Conservation (phyloP, 2,888 invertebrate species). For the Agonopterix alstromeriana region DNA sequence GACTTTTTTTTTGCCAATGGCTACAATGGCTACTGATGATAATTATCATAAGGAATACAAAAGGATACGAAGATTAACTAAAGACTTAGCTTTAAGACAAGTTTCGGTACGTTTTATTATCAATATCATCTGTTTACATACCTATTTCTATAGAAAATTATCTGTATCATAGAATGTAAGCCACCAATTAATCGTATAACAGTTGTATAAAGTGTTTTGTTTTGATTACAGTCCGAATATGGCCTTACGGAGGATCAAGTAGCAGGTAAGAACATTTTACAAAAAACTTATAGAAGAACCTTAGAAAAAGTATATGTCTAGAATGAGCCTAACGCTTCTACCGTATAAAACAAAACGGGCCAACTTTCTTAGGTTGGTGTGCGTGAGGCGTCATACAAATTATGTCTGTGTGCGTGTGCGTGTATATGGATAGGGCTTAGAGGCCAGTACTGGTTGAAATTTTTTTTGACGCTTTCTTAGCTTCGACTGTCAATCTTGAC, state of each 20-base stretch:
- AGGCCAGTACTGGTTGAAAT: too few relatives aligned
- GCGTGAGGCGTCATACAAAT: too few relatives aligned
- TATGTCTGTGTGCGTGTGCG: too few relatives aligned
- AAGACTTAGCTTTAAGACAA: conserved; percentile 80
- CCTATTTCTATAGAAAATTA: not conserved
- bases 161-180: not conserved
- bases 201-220: conserved; percentile 9
- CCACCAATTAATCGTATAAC: not conserved
- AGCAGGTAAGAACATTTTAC: conserved; percentile 77
- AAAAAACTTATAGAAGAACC: not conserved
- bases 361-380: too few relatives aligned
- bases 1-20: not conserved
- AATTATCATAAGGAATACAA: conserved; percentile 82
- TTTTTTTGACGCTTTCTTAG: too few relatives aligned
- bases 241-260: conserved; percentile 93
- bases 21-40: conserved; percentile 40
- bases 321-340: too few relatives aligned
- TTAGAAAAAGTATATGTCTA: too few relatives aligned
- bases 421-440: too few relatives aligned
- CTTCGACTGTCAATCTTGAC: too few relatives aligned
- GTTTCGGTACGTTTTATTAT: conserved; percentile 74
- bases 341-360: too few relatives aligned
- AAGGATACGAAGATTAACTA: conserved; percentile 81
- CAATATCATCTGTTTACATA: not conserved
- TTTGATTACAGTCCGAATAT: conserved; percentile 85